Evolutionary conservation across 1,140 invertebrate genomes (phyloP), one percentile per base, ranked within the genome.

Genomic region (Dendrolimus punctatus): DNA sequence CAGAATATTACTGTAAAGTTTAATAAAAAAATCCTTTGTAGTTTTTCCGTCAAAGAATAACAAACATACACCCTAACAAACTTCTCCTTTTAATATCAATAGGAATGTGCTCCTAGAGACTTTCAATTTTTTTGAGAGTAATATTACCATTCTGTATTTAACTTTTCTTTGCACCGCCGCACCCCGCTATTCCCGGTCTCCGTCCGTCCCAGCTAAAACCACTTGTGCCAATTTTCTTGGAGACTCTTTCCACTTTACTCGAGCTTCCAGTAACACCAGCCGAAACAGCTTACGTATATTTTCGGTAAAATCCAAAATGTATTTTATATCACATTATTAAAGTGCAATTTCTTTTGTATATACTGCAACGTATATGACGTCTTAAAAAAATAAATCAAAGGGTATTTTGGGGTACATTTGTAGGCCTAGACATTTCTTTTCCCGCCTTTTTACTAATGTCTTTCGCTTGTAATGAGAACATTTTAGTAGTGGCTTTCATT

Each of bases 201-300:
- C 67, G 68, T 64, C 71, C 71, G 65, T 61, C 73, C 67, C 63
- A 66, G 73, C 78, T 85, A 79, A 85, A 82, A 83, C 80, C 79
- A 85, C 82, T 85, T 85, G 80, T 85, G 82, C 82, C 82, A 85
- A 85, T 85, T 85, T 85, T 85, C 82, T 83, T 62, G 67, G 77
- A 67, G 80, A 80, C 78, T 83, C 73, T 71, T 80, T 79, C 77
- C 76, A 82, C 71, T 85, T 83, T 79, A 77, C 80, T 83, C 76
- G 72, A 76, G 73, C 78, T 79, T 67, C 66, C 65, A 67, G 53
- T 61, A 51, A 51, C 56, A 44, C 57, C 54, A 54, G 55, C 55
- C 60, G 49, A 49, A 66, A 74, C 60, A 67, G 56, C 65, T 49
- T 73, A 77, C 63, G 53, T 61, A 43, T 8, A 50, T 60, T 47